A percentile compares a stretch with the other conserved stretches of the same genome.
phyloP scores from a whole-genome alignment of 2,797 vertebrate genomes.

The Coregonus sp. region DNA sequence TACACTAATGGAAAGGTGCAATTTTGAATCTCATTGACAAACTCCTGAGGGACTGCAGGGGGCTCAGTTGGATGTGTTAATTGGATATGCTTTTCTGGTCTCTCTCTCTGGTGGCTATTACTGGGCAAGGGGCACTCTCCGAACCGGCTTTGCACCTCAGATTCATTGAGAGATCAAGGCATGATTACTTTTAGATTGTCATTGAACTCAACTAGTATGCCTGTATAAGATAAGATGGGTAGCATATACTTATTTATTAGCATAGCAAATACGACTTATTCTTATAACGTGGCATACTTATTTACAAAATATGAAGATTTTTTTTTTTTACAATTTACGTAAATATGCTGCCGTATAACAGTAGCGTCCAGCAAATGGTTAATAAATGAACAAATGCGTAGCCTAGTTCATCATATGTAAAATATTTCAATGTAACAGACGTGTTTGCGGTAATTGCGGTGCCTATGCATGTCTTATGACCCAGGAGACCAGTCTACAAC shows the following conservation, averaged over 20 bases:
- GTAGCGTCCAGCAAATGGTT: background rate
- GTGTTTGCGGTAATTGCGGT: conserved; percentile 53
- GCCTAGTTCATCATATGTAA: background rate
- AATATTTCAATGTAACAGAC: conserved; percentile 33
- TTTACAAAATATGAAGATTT: background rate
- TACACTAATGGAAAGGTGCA: conserved; percentile 2
- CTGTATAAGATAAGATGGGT: background rate
- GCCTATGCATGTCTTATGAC: conserved; percentile 26
- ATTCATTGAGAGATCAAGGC: conserved; percentile 23
- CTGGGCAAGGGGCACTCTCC: conserved; percentile 12
- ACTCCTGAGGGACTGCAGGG: conserved; percentile 9
- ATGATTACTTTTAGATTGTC: conserved; percentile 18
- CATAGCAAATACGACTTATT: background rate
- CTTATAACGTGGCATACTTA: background rate
- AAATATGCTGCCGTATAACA: background rate
- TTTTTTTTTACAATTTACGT: background rate
- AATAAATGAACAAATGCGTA: background rate
- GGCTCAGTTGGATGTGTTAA: conserved; percentile 49
- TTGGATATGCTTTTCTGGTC: conserved; percentile 55
- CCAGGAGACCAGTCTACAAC: conserved; percentile 29
- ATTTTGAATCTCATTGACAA: conserved; percentile 28
- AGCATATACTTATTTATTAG: background rate
- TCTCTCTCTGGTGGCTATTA: conserved; percentile 28
- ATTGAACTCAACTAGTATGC: conserved; percentile 22
- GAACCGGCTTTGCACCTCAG: conserved; percentile 21